phyloP scores from a whole-genome alignment of 1,140 invertebrate species.

The Camponotus vicinus region DNA sequence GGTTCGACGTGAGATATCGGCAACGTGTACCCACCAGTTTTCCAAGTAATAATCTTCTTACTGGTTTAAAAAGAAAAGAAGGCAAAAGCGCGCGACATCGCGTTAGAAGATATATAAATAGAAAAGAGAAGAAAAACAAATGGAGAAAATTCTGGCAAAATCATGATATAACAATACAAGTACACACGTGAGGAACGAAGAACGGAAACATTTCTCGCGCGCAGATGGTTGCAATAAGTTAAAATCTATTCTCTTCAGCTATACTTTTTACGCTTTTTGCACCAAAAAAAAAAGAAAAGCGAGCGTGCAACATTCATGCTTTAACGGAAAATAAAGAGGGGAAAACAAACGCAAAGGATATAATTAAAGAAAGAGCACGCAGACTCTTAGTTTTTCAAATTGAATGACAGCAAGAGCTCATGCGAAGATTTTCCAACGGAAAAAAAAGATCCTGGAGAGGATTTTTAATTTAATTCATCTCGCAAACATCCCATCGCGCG shows the following conservation, averaged over 20 bases:
- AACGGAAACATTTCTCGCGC: constrained; percentile 14
- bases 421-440: constrained; percentile 6
- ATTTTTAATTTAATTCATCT: constrained; percentile 60
- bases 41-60: constrained; percentile 52
- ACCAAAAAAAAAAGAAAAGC: background rate
- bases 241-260: constrained; percentile 34
- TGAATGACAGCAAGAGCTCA: constrained; percentile 51
- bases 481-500: constrained; percentile 39
- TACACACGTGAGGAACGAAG: constrained; percentile 19
- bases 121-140: background rate
- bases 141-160: constrained; percentile 1
- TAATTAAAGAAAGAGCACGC: constrained; percentile 10
- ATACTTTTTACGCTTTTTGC: constrained; percentile 42
- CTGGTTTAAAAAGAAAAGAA: constrained; percentile 10
- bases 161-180: background rate
- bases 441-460: background rate
- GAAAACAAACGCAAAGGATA: background rate
- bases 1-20: background rate
- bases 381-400: constrained; percentile 32
- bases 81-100: background rate
- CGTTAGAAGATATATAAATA: background rate
- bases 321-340: constrained; percentile 5
- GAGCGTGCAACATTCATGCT: background rate
- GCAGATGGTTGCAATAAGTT: constrained; percentile 47
- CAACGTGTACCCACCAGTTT: constrained; percentile 5